Base-by-base conservation (phyloP, 2,113 vertebrate genomes). In the Thymallus thymallus region DNA sequence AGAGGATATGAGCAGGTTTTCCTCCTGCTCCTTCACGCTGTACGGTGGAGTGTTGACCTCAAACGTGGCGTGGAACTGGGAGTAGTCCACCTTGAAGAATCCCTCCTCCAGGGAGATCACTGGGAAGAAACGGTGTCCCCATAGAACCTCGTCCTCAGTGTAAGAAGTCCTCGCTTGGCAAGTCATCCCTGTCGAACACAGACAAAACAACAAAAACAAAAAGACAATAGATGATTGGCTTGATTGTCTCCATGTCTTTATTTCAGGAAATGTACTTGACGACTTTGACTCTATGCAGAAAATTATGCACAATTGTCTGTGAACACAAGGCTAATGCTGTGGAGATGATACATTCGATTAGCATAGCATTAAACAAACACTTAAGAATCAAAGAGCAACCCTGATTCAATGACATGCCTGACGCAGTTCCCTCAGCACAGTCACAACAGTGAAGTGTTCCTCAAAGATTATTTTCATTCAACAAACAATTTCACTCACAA, bases 41-140 rank as follows among this genome's bases (percentile, higher is more conserved):
- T 97, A 95, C 0, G 97, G 96, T 1, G 97, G 87, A 0, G 97
- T 98, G 65, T 95, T 95, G 30, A 99, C 97, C 92, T 99, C 98
- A 68, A 99, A 99, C 0, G 97, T 99, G 46, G 96, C 96, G n/a
- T 99, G 98, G 88, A 99, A 99, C 92, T 99, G 98, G 22, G 98
- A 99, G 77, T 99, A 99, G 91, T 99, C 98, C 73, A 99, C 98
- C 88, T 99, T 99, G 76, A 99, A 99, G 92, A 99, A 99, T 3
- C 98, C 98, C 64, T 99, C 98, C 78, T 99, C 98, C 90, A 99
- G 90, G 81, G 98, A 99, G 87, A 99, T 99, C 0, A 99, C 98
- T 0, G 98, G 98, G 70, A 95, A 99, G 92, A 99, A 99, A 4
- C 98, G 96, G 14, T 99, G 97, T 78, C 98, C 98, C 98, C 98